Base-by-base conservation (phyloP, 1,140 invertebrate genomes). In the Neodiprion lecontei region DNA sequence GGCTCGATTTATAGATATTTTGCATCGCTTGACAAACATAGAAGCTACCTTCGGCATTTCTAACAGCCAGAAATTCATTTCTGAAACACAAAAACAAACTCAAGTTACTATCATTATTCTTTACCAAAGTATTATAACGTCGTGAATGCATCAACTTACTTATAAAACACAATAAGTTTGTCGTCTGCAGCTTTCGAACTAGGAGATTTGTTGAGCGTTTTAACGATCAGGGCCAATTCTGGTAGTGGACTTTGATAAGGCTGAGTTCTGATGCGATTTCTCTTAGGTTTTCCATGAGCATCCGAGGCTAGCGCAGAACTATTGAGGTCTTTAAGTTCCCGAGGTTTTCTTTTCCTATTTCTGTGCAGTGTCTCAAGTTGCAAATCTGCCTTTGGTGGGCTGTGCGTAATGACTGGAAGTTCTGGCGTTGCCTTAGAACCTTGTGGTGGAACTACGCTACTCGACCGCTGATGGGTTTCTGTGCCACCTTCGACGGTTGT, bases 1-100 rank as follows among this genome's bases (percentile, higher is more conserved):
- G 90, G 73, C 93, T 93, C 14, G 92, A 92, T 85, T 94, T 95
- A 85, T 96, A 97, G 72, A 98, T 94, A 89, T 97, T 97, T 89
- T 97, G 96, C 87, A 95, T 92, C 7, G 95, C 92, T 88, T 97
- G 95, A 85, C 96, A 98, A 65, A 98, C 91, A 85, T 95, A 98
- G 88, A 97, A 97, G 67, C 94, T 93, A 67, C 95, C 95, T 88
- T 95, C 93, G 4, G 94, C 93, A 87, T 97, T 97, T 78, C 96
- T 91, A 1, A 97, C 95, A 40, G 96, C 96, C 78, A 98, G 88
- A 89, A 97, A 97, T 89, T 96, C 95, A 86, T 95, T 95, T 86
- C 94, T 95, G 74, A 74, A 89, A 88, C 82, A 73, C 73, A 80
- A 83, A 76, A 79, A 78, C 80, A 50, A 74, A 80, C 71, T 69